Evolutionary conservation across 1,140 invertebrate genomes (phyloP), one percentile per base, ranked within the genome.

Genomic region (Batillaria attramentaria): DNA sequence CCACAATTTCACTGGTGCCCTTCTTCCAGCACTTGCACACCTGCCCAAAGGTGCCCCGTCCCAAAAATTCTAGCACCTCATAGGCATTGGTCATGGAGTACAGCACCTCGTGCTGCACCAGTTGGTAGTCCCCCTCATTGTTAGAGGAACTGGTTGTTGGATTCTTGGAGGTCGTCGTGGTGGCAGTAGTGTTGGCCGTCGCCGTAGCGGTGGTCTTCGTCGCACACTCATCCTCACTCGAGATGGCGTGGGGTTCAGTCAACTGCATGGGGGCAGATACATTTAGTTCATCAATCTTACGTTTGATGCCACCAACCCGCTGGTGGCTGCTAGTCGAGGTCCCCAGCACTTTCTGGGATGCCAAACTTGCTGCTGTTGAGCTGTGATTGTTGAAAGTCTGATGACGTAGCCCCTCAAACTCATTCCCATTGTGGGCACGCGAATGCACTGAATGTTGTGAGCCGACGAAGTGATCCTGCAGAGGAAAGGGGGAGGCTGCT

Each of bases 11-110:
- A 91, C 98, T 99, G 78, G 98, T 99, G 90, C 98, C 98, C 91
- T 99, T 99, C 92, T 99, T 99, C 98, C 98, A 99, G 92, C 98
- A 99, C 93, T 99, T 99, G 85, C 99, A 98, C 84, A 99, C 98
- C 94, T 99, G 98, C 80, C 98, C 98, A 93, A 99, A 99, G 72
- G 98, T 99, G 83, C 98, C 98, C 84, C 98, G 94, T 84, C 98
- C 98, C 81, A 99, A 93, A 92, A 99, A 99, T 92, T 99, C 98
- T 85, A 99, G 93, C 79, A 99, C 98, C 92, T 99, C 97, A 92
- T 99, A 99, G 89, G 97, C 95, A 84, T 95, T 95, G 91, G 88
- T 90, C 83, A 96, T 95, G 76, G 97, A 99, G 92, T 97, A 98
- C 80, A 99, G 94, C 82, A 98, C 97, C 92, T 99, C 98, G 92